Evolutionary conservation across 2,888 invertebrate species (phyloP).

Genomic region (Schrankia costaestrigalis): DNA sequence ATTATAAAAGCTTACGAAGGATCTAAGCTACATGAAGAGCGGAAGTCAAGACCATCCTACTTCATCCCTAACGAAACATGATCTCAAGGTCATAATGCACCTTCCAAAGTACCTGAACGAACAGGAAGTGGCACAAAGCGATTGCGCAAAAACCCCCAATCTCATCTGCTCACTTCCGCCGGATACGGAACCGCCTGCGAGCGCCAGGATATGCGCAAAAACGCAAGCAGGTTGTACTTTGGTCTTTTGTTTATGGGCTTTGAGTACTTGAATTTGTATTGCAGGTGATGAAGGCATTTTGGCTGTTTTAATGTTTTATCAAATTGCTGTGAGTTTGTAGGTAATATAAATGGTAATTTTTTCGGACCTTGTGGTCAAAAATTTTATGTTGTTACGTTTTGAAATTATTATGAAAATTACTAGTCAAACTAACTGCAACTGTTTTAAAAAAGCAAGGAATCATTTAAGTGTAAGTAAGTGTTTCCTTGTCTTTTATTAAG

Average conservation of each 20-base stretch:
- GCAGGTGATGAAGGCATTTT: too few species aligned
- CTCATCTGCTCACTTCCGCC: slow-evolving; percentile 68
- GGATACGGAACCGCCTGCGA: slow-evolving; percentile 71
- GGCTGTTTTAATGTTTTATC: too few species aligned
- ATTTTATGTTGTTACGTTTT: not conserved
- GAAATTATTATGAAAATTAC: too few species aligned
- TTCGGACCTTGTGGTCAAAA: too few species aligned
- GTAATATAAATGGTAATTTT: slow-evolving; percentile 20
- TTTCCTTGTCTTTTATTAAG: too few species aligned
- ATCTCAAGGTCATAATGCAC: slow-evolving; percentile 73
- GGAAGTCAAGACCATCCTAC: slow-evolving; percentile 37
- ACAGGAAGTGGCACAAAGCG: slow-evolving; percentile 56
- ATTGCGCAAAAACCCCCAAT: slow-evolving; percentile 58
- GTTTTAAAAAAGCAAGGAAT: too few species aligned
- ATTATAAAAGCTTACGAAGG: slow-evolving; percentile 9
- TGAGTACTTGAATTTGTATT: slow-evolving; percentile 22
- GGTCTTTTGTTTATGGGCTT: slow-evolving; percentile 26
- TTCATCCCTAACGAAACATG: slow-evolving; percentile 48
- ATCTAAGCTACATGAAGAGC: slow-evolving; percentile 23
- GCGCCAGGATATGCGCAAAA: slow-evolving; percentile 52
- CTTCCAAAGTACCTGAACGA: slow-evolving; percentile 60
- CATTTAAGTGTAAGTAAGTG: too few species aligned
- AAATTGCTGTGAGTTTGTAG: slow-evolving; percentile 7
- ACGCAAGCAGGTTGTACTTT: slow-evolving; percentile 39
- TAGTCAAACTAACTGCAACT: too few species aligned